A percentile compares a stretch with the other conserved stretches of the same genome.
These are phyloP conservation scores for Branchinecta sandiegonensis DNA, from an alignment of 2,888 invertebrate genomes.

Conservation along the genomic window DNA sequence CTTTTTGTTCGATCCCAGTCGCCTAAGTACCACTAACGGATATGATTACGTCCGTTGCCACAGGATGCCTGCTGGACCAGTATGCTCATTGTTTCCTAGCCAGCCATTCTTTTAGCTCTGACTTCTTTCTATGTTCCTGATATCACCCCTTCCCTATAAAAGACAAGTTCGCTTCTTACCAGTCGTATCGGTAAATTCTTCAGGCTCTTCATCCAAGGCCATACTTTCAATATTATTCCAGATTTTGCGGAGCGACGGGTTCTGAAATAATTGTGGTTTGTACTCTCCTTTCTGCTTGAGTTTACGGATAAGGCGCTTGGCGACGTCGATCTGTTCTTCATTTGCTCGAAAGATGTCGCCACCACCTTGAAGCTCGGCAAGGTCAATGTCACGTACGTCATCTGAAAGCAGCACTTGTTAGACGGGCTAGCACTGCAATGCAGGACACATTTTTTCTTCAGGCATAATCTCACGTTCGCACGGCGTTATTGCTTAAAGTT, in stretches of 20 bases:
- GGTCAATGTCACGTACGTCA: conserved; percentile 32
- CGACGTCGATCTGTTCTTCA: conserved; percentile 41
- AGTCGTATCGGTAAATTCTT: conserved; percentile 43
- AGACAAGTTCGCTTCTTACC: conserved; percentile 28
- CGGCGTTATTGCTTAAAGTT: too few relatives aligned
- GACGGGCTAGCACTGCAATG: background rate
- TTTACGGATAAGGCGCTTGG: conserved; percentile 45
- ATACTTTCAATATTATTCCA: conserved; percentile 51
- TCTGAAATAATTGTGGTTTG: conserved; percentile 47
- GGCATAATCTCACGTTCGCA: too few relatives aligned
- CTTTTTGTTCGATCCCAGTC: too few relatives aligned
- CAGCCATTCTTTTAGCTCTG: too few relatives aligned
- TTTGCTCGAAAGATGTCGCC: conserved; percentile 33
- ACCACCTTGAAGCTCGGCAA: conserved; percentile 28
- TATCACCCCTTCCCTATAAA: too few relatives aligned
- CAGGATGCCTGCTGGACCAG: too few relatives aligned
- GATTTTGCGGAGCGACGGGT: conserved; percentile 48
- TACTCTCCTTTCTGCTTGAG: conserved; percentile 42
- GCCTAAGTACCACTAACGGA: too few relatives aligned
- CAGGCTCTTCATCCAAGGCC: conserved; percentile 44
- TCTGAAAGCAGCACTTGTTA: conserved; percentile 20
- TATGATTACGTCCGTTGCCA: too few relatives aligned
- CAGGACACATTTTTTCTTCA: background rate
- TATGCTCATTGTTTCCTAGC: too few relatives aligned
- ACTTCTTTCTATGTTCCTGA: too few relatives aligned